Evolutionary conservation across 1,140 invertebrate species (phyloP).

Genomic region (Tetramorium simillimum): DNA sequence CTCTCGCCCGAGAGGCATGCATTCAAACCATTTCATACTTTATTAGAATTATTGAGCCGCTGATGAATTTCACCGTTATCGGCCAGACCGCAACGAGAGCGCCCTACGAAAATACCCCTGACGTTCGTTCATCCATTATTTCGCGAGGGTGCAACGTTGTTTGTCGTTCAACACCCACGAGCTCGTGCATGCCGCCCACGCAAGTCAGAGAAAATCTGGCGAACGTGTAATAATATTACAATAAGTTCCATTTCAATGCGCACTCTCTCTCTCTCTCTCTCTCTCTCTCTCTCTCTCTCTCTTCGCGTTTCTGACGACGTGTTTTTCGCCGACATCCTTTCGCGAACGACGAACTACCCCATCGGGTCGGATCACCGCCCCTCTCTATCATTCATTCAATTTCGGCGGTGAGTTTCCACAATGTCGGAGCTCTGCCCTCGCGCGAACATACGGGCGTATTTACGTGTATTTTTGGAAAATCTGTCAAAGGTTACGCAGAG

Average conservation of each 20-base stretch:
- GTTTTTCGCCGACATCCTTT: slow-evolving; percentile 80
- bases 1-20: neutral
- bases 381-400: slow-evolving; percentile 67
- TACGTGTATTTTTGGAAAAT: slow-evolving; percentile 83
- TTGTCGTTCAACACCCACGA: slow-evolving; percentile 25
- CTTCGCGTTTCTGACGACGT: slow-evolving; percentile 70
- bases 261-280: neutral
- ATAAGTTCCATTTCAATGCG: neutral
- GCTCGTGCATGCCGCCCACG: slow-evolving; percentile 6
- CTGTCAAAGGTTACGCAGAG: slow-evolving; percentile 77
- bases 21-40: neutral
- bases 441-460: slow-evolving; percentile 84
- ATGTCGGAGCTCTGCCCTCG: slow-evolving; percentile 64
- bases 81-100: slow-evolving; percentile 3
- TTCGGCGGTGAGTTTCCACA: slow-evolving; percentile 76
- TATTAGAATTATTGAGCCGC: slow-evolving; percentile 51
- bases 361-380: neutral
- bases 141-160: slow-evolving; percentile 46
- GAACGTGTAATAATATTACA: slow-evolving; percentile 58
- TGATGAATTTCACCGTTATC: slow-evolving; percentile 46
- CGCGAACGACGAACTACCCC: slow-evolving; percentile 63
- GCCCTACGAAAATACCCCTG: slow-evolving; percentile 49
- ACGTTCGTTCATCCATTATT: slow-evolving; percentile 40
- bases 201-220: slow-evolving; percentile 22
- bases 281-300: neutral